These are phyloP conservation scores for Gisinianus flammeolus DNA, from an alignment of 2,888 invertebrate species.

Conservation along the genomic window DNA sequence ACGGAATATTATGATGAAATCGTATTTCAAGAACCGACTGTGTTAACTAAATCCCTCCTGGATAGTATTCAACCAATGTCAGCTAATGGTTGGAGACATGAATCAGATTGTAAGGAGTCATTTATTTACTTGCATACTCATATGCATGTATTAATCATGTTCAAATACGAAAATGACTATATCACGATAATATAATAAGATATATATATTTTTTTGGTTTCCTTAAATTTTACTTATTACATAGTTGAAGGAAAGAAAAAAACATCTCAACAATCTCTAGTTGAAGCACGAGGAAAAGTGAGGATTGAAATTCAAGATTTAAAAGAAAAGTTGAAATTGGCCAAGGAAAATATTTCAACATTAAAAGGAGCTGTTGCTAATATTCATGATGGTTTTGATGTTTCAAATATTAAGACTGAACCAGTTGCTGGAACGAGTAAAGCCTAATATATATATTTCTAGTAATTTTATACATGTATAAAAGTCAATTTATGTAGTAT, in stretches of 20 bases:
- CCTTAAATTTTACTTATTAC: constrained; percentile 62
- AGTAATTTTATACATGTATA: too few species aligned
- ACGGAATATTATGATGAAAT: constrained; percentile 96
- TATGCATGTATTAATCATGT: not conserved
- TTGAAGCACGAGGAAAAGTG: constrained; percentile 80
- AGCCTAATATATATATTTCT: too few species aligned
- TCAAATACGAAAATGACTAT: not conserved
- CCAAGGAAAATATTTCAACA: constrained; percentile 80
- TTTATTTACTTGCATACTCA: constrained; percentile 26
- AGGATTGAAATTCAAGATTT: constrained; percentile 80
- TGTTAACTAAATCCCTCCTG: constrained; percentile 86
- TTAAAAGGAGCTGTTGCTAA: constrained; percentile 52
- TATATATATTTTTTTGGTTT: too few species aligned
- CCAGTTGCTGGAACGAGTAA: constrained; percentile 42
- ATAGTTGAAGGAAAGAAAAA: constrained; percentile 89
- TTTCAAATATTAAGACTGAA: not conserved
- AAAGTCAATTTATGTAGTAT: too few species aligned
- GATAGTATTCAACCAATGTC: constrained; percentile 75
- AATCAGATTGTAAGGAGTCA: constrained; percentile 88
- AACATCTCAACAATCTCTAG: constrained; percentile 76
- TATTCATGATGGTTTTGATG: not conserved
- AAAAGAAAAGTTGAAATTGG: constrained; percentile 81
- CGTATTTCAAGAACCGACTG: constrained; percentile 89
- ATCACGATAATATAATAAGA: too few species aligned
- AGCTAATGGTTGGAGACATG: constrained; percentile 79